phyloP scores from a whole-genome alignment of 2,797 vertebrate genomes.

The Peromyscus melanophrys region DNA sequence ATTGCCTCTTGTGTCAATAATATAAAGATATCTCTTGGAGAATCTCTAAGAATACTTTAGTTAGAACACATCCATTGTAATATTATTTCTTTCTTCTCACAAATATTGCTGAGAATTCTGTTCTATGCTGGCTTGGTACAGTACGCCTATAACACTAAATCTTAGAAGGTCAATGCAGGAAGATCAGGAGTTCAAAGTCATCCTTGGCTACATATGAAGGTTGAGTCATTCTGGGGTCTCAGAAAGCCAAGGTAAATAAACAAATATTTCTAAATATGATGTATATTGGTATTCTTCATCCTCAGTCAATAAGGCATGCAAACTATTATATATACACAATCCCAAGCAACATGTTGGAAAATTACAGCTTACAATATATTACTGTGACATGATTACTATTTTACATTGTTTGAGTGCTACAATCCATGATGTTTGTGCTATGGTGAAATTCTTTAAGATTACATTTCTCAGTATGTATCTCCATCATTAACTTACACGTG shows the following conservation, averaged over 20 bases:
- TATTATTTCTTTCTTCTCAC: constrained; percentile 51
- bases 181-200: neutral
- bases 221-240: neutral
- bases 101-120: neutral
- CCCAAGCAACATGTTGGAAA: neutral
- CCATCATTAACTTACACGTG: neutral
- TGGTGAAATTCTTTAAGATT: neutral
- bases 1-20: constrained; percentile 49
- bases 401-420: neutral
- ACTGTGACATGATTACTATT: neutral
- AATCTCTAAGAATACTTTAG: constrained; percentile 16
- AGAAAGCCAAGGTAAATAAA: neutral
- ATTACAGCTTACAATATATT: neutral
- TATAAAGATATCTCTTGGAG: constrained; percentile 51
- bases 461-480: neutral
- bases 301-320: neutral
- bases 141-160: neutral
- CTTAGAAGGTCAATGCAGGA: neutral
- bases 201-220: neutral
- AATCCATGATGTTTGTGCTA: neutral
- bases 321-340: neutral
- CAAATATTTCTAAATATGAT: neutral
- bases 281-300: neutral
- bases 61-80: neutral
- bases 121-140: neutral